Evolutionary conservation across 2,113 vertebrate species (phyloP).

Genomic region (Rhipidura dahli): DNA sequence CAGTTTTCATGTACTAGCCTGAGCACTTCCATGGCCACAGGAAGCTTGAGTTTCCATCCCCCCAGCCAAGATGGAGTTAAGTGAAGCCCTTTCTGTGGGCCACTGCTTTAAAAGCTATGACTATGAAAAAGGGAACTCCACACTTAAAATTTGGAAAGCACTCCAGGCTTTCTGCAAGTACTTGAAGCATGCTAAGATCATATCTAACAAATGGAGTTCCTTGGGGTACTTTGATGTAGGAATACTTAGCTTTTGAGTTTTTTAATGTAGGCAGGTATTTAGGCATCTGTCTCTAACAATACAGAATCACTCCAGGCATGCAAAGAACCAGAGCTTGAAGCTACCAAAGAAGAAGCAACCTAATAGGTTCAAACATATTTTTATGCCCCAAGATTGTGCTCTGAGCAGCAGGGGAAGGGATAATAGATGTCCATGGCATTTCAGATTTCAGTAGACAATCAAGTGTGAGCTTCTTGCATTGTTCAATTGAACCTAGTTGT

Average conservation of each 20-base stretch:
- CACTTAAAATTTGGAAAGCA: neutral
- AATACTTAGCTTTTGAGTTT: neutral
- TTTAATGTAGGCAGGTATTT: neutral
- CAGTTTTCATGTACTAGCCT: neutral
- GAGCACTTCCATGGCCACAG: neutral
- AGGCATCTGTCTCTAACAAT: neutral
- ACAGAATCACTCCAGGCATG: neutral
- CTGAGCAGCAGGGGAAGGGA: neutral
- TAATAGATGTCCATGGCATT: neutral
- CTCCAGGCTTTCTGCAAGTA: neutral
- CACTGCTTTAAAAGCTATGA: neutral
- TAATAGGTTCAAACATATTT: neutral
- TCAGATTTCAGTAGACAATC: neutral
- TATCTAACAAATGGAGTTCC: neutral
- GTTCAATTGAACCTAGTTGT: neutral
- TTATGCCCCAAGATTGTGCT: neutral
- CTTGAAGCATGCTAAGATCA: neutral
- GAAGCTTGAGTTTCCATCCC: neutral
- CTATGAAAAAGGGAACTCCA: neutral
- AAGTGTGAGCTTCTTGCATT: neutral
- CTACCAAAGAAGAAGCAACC: neutral
- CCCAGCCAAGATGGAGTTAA: neutral
- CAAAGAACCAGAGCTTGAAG: neutral
- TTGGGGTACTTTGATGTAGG: neutral
- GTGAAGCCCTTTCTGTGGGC: neutral